A percentile compares a stretch with the other conserved stretches of the same genome.
These are phyloP conservation scores for Craseonycteris thonglongyai DNA, from an alignment of 2,113 vertebrate species.

Conservation along the genomic window DNA sequence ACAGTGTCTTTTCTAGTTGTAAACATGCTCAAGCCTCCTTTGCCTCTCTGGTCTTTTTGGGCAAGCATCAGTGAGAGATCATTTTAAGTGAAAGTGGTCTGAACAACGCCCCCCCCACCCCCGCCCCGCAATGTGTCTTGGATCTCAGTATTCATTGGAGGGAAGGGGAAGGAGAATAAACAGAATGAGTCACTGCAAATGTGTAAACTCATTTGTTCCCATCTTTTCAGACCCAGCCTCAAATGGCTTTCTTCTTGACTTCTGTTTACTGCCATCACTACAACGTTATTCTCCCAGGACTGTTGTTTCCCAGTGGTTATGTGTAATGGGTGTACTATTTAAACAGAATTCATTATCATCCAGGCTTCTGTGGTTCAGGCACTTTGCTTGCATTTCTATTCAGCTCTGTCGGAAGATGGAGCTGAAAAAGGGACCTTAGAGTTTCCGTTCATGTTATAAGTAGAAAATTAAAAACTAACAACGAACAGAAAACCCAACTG, in stretches of 20 bases:
- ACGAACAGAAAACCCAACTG: background rate
- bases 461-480: background rate
- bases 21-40: slow-evolving; percentile 13
- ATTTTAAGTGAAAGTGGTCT: slow-evolving; percentile 18
- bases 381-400: background rate
- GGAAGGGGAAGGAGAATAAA: background rate
- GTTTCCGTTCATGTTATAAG: background rate
- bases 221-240: background rate
- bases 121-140: background rate
- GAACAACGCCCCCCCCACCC: background rate
- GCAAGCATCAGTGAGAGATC: background rate
- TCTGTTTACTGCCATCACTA: background rate
- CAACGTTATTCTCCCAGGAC: background rate
- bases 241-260: background rate
- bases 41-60: slow-evolving; percentile 12
- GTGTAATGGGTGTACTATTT: background rate
- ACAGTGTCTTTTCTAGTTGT: slow-evolving; percentile 52
- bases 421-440: background rate
- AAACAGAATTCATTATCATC: background rate
- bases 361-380: background rate
- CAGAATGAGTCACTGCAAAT: background rate
- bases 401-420: background rate
- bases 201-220: background rate
- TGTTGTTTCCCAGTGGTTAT: background rate
- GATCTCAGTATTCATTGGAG: background rate